Evolutionary conservation across 2,888 invertebrate species (phyloP), one percentile per base, ranked within the genome.

Genomic region (Unio pictorum): DNA sequence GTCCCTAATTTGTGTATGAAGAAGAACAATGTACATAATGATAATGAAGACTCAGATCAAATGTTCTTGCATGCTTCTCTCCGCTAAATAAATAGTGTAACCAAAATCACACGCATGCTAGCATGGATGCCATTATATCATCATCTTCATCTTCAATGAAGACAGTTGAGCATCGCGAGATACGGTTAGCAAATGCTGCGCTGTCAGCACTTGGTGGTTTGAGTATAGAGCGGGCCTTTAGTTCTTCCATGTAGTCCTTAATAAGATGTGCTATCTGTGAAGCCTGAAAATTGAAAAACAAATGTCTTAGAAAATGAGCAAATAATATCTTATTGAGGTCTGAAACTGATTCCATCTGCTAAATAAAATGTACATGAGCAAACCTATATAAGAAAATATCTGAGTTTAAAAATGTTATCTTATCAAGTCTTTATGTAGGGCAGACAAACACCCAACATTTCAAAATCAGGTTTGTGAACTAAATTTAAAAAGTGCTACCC

Each of bases 261-360:
- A 97, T 96, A 76, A 97, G 92, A 71, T 95, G 96, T 71, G 96
- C 95, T 88, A 97, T 96, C 91, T 97, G 96, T 91, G 95, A 95
- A 73, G 96, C 96, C 95, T 97, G 91, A n/a, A 85, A 7, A 82
- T 70, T 72, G 63, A 73, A 59, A 26, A 8, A 23, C 60, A 64
- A 55, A 45, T 45, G 15, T 45, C 45, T 45, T 15, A 45, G 7
- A 55, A 67, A 67, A 23, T 15, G 11, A 54, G 28, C 7, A 26
- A 65, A 55, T 6, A n/a, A 55, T 26, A 26, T 26, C 15, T 55
- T 45, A 4, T 23, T 26, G 26, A 65, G 4, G 20, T 15, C 18
- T 20, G 55, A 55, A n/a, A 55, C 3, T 59, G 59, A 28, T 34
- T 23, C 5, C 8, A 6, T 6, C 23, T 30, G n/a, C 23, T 17